These are phyloP conservation scores for Myripristis murdjan DNA, from an alignment of 2,797 vertebrate genomes.

Conservation along the genomic window DNA sequence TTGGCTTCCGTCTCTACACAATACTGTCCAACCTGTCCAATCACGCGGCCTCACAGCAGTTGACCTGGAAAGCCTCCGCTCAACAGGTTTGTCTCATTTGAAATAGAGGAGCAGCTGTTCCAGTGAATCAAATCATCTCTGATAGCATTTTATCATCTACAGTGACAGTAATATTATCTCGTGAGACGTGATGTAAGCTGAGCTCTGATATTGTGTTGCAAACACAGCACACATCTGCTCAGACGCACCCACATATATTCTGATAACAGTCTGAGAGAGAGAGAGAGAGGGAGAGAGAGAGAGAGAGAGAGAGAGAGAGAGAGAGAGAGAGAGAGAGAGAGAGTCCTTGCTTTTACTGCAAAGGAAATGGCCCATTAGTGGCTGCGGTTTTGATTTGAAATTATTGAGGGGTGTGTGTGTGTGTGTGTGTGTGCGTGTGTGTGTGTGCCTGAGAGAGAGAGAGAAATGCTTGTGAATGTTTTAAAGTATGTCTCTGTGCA, in stretches of 20 bases:
- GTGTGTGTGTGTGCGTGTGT: background rate
- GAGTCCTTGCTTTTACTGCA: background rate
- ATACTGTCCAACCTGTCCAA: too few species aligned
- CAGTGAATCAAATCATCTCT: background rate
- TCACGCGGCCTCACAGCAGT: too few species aligned
- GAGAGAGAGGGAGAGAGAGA: background rate
- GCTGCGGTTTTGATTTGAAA: slow-evolving; percentile 21
- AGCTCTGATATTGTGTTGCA: background rate
- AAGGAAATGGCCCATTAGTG: slow-evolving; percentile 56
- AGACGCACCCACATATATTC: slow-evolving; percentile 26
- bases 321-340: background rate
- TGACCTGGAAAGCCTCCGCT: too few species aligned
- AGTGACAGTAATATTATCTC: background rate
- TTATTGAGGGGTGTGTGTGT: background rate
- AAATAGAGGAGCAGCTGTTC: background rate
- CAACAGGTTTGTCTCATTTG: too few species aligned
- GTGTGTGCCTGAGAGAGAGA: too few species aligned
- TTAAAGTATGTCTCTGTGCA: too few species aligned
- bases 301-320: background rate
- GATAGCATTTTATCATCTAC: background rate
- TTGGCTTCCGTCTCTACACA: too few species aligned
- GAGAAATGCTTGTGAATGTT: too few species aligned
- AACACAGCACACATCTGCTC: background rate
- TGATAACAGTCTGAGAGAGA: slow-evolving; percentile 14
- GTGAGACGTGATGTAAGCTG: background rate